Percentiles rank a stretch among this genome's conserved stretches.
phyloP scores from a whole-genome alignment of 2,888 invertebrate species.

The Caenorhabditis becei region DNA sequence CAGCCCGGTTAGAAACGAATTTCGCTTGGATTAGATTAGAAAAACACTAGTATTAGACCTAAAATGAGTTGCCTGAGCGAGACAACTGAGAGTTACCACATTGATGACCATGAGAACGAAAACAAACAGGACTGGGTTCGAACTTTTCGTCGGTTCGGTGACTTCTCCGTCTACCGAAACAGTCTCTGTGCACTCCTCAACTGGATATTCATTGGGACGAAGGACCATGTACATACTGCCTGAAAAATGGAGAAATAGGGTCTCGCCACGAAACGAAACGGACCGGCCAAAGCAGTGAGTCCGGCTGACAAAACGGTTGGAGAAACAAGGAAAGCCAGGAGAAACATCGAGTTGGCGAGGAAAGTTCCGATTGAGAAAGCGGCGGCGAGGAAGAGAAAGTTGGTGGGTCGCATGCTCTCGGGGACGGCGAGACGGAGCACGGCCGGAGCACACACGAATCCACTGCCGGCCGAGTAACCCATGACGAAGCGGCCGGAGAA shows the following conservation, averaged over 20 bases:
- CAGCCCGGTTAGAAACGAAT: too few species aligned
- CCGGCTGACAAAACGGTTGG: slow-evolving; percentile 24
- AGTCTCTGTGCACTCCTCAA: slow-evolving; percentile 23
- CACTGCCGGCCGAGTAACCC: slow-evolving; percentile 72
- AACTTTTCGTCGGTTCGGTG: slow-evolving; percentile 39
- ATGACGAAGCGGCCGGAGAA: slow-evolving; percentile 67
- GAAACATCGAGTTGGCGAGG: slow-evolving; percentile 60
- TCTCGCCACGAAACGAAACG: neutral
- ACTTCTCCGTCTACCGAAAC: slow-evolving; percentile 15
- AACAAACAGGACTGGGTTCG: slow-evolving; percentile 45
- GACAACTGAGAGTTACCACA: too few species aligned
- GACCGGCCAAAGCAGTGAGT: slow-evolving; percentile 24
- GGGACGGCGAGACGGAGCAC: slow-evolving; percentile 63
- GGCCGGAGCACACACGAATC: slow-evolving; percentile 72
- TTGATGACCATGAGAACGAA: slow-evolving; percentile 57
- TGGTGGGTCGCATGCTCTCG: slow-evolving; percentile 49
- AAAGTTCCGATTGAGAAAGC: slow-evolving; percentile 66
- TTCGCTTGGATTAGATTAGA: too few species aligned
- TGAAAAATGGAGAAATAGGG: too few species aligned
- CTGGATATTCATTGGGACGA: slow-evolving; percentile 48
- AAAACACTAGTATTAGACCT: too few species aligned
- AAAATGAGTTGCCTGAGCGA: too few species aligned
- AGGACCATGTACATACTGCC: slow-evolving; percentile 28
- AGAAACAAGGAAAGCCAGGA: slow-evolving; percentile 28
- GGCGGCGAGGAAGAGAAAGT: slow-evolving; percentile 65